Evolutionary conservation across 2,113 vertebrate genomes (phyloP), one percentile per base, ranked within the genome.

Genomic region (Gobiocypris rarus): DNA sequence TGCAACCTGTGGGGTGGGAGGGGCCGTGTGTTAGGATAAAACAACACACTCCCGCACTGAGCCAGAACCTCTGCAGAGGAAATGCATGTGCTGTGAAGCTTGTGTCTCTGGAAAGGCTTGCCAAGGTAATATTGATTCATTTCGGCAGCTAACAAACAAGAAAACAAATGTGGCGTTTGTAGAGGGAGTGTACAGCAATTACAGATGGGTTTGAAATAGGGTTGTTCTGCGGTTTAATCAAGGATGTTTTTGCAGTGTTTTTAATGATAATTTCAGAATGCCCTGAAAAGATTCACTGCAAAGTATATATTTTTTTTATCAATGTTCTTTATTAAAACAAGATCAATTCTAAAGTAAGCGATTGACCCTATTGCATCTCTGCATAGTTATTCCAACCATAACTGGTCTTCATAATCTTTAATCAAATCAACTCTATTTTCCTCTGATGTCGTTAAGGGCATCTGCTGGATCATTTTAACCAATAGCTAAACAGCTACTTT

Each of bases 1-100:
- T 43, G 58, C 50, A 54, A 67, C 73, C 59, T n/a, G 54, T 56
- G 34, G 52, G 61, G 82, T 88, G 83, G 89, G 83, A 82, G 81
- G 75, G 83, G 67, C 74, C 76, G 69, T 74, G 83, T 70, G 45
- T 75, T 52, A 52, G 24, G n/a, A 61, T 28, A 28, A 45, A 79
- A 78, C 56, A 17, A 1, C 75, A 78, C 87, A 85, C 87, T 87
- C 59, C 59, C 69, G 75, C 75, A 43, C 74, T 76, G 43, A 75
- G 45, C 50, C 28, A 38, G n/a, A 78, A 79, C 38, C 56, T 79
- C 56, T 61, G 58, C 56, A 24, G 69, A 45, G 56, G 38, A 78
- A 45, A 17, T 54, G 3, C 19, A 34, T 34, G 73, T 34, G 15
- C 61, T 52, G 48, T 54, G 41, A 75, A 75, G 26, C 50, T 75